Evolutionary conservation across 2,797 vertebrate genomes (phyloP).

Genomic region (Phataginus tetradactyla): DNA sequence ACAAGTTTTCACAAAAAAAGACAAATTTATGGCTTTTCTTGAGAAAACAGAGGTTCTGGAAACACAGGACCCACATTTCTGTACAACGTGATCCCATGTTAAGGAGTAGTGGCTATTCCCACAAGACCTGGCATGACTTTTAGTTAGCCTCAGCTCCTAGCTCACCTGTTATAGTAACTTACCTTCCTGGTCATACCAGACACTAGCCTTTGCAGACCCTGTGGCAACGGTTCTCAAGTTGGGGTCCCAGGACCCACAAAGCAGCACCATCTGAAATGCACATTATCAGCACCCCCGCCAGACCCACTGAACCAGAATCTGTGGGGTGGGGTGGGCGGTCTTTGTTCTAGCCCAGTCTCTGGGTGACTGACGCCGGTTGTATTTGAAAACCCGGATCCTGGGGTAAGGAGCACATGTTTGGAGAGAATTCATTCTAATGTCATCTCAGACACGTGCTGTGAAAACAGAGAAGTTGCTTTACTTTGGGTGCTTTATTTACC

Average conservation of each 20-base stretch:
- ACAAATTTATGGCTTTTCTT: neutral
- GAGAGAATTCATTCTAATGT: neutral
- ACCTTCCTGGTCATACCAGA: neutral
- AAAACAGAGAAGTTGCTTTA: neutral
- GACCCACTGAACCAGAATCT: too few species aligned
- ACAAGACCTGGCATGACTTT: neutral
- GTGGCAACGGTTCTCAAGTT: neutral
- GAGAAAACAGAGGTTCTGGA: neutral
- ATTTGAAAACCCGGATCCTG: neutral
- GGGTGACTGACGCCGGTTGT: neutral
- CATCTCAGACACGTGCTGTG: neutral
- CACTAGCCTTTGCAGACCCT: too few species aligned
- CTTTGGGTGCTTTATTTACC: neutral
- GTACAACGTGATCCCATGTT: fast-evolving
- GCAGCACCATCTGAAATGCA: neutral
- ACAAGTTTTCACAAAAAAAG: neutral
- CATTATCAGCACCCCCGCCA: too few species aligned
- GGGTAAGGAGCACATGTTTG: neutral
- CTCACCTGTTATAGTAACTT: neutral
- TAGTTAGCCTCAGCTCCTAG: neutral
- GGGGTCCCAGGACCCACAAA: neutral
- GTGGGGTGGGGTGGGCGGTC: fast-evolving
- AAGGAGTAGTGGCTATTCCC: neutral
- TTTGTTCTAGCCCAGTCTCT: neutral
- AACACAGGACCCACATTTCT: neutral